These are phyloP conservation scores for Entomobrya multifasciata DNA, from an alignment of 2,888 invertebrate species.

Conservation along the genomic window DNA sequence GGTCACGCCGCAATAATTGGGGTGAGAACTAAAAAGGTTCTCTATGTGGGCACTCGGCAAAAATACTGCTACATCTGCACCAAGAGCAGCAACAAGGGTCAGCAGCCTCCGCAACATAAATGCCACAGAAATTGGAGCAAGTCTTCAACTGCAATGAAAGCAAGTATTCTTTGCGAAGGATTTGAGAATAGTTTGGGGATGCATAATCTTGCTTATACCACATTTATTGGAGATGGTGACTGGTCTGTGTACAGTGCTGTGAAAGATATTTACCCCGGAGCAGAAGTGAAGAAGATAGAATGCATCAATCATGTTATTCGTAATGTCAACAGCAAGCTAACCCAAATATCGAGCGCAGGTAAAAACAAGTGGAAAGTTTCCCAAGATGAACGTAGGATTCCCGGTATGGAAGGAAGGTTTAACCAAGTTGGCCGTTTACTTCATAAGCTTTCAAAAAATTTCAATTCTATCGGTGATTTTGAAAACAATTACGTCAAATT, in stretches of 20 bases:
- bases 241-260: constrained; percentile 71
- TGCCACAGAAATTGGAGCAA: constrained; percentile 1
- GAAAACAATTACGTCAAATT: not conserved
- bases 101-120: not conserved
- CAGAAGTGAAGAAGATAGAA: constrained; percentile 73
- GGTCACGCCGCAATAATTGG: constrained; percentile 52
- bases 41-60: constrained; percentile 64
- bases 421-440: not conserved
- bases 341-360: not conserved
- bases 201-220: constrained; percentile 68
- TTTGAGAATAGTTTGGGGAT: constrained; percentile 67
- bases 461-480: too few species aligned
- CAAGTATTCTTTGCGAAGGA: constrained; percentile 63
- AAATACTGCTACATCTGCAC: constrained; percentile 61
- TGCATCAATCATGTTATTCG: constrained; percentile 69
- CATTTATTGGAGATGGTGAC: constrained; percentile 76
- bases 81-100: not conserved
- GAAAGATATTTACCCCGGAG: constrained; percentile 18
- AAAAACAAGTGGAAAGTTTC: constrained; percentile 12
- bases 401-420: not conserved
- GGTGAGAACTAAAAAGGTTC: constrained; percentile 54
- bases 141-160: constrained; percentile 7
- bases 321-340: not conserved
- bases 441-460: too few species aligned
- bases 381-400: not conserved